phyloP scores from a whole-genome alignment of 2,113 vertebrate species.

The Balaeniceps rex region DNA sequence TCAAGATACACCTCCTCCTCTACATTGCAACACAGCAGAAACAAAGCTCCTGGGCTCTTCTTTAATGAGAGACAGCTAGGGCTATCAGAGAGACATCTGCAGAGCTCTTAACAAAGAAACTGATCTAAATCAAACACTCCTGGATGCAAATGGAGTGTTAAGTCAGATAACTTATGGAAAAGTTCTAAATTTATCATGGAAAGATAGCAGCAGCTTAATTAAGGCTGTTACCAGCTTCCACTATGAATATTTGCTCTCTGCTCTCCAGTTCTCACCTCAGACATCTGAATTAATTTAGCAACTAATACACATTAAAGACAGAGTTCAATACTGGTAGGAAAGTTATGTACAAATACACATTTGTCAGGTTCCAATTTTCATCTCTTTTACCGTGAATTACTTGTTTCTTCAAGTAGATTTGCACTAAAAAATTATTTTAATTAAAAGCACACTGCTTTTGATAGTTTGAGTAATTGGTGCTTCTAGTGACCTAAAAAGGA shows the following conservation, averaged over 20 bases:
- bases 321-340: not conserved
- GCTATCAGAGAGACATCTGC: not conserved
- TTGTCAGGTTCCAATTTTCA: not conserved
- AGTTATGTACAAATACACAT: not conserved
- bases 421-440: not conserved
- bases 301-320: not conserved
- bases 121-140: not conserved
- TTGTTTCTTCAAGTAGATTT: not conserved
- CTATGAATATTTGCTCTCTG: constrained; percentile 4
- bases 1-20: not conserved
- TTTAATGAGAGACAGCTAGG: not conserved
- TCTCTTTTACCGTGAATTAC: not conserved
- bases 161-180: not conserved
- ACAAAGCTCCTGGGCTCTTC: not conserved
- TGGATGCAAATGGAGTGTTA: not conserved
- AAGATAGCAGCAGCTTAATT: constrained; percentile 25
- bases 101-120: not conserved
- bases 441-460: not conserved
- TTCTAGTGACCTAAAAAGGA: not conserved
- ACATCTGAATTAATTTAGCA: not conserved
- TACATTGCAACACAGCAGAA: not conserved
- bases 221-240: constrained; percentile 7
- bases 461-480: not conserved
- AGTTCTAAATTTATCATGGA: constrained; percentile 17
- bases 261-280: not conserved